These are phyloP conservation scores for Chymomyza caudatula DNA, from an alignment of 2,888 invertebrate species.

Conservation along the genomic window DNA sequence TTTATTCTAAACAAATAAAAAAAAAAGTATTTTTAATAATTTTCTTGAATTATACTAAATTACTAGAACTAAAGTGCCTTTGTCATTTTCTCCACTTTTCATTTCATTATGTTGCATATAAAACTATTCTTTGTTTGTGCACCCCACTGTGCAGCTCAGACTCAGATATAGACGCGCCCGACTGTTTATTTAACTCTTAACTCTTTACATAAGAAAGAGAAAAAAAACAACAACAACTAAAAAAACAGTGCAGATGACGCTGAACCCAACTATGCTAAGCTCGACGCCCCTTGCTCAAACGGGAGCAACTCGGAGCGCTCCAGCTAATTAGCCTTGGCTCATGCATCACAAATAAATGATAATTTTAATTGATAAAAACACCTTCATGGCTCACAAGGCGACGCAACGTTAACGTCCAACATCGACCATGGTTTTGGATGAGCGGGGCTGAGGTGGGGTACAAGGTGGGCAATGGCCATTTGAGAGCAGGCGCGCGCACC, in stretches of 20 bases:
- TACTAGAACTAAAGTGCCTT: too few species aligned
- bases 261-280: not conserved
- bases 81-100: too few species aligned
- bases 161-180: too few species aligned
- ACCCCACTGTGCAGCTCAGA: too few species aligned
- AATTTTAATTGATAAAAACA: slow-evolving; percentile 69
- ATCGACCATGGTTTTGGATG: not conserved
- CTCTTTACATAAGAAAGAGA: too few species aligned
- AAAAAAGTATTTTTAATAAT: too few species aligned
- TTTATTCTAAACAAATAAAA: too few species aligned
- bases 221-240: not conserved
- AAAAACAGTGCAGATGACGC: not conserved
- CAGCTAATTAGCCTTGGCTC: not conserved
- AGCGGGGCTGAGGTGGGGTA: slow-evolving; percentile 20
- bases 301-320: not conserved
- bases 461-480: slow-evolving; percentile 46
- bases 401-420: slow-evolving; percentile 10
- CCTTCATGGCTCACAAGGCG: slow-evolving; percentile 48
- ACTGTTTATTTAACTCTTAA: not conserved
- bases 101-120: too few species aligned
- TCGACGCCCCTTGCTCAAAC: not conserved
- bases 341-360: slow-evolving; percentile 60
- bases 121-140: too few species aligned
- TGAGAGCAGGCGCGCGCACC: slow-evolving; percentile 47
- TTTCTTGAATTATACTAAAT: too few species aligned